Base-by-base conservation (phyloP, 2,888 invertebrate genomes). In the Cordilura impudica region DNA sequence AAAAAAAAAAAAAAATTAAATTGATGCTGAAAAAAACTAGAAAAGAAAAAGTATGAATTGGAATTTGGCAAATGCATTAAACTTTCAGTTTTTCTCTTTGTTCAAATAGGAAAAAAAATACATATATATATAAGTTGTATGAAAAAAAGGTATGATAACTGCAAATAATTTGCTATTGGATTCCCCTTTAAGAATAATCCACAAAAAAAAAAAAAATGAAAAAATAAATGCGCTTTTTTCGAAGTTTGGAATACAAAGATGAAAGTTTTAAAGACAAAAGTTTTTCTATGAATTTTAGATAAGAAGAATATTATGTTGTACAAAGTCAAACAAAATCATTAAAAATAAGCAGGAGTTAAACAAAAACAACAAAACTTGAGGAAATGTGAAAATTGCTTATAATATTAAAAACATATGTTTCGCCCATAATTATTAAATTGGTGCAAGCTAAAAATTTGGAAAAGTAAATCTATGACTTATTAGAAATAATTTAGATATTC, bases 41-140 rank as follows among this genome's bases (percentile, higher is more conserved):
- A 7, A 56, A 53, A 77, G 79, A 75, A 77, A 60, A 58, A 76
- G 47, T 69, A 61, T 66, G 60, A 47, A 53, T 78, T 67, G 75
- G 77, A 78, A 84, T 87, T 87, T 87, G 87, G 84, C 84, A 86
- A 87, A 86, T 85, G 86, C 85, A 87, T 87, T 86, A 86, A 87
- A 87, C 86, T 87, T 87, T 87, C 86, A 86, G n/a, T 85, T 87
- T 87, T 86, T 87, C 82, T 82, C 81, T 23, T 54, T 26, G 16
- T 21, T 21, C 6, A 56, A 14, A 49, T 49, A 61, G 47, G 3
- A 19, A 21, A 19, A 43, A 26, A 70, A 74, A 63, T 45, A 39
- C 29, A 29, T 21, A 51, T 26, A 31, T 54, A n/a, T n/a, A n/a
- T n/a, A n/a, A 21, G 53, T 43, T 12, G n/a, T 16, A 14, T 6